These are phyloP conservation scores for Ranitomeya imitator DNA, from an alignment of 2,113 vertebrate species.

Conservation along the genomic window DNA sequence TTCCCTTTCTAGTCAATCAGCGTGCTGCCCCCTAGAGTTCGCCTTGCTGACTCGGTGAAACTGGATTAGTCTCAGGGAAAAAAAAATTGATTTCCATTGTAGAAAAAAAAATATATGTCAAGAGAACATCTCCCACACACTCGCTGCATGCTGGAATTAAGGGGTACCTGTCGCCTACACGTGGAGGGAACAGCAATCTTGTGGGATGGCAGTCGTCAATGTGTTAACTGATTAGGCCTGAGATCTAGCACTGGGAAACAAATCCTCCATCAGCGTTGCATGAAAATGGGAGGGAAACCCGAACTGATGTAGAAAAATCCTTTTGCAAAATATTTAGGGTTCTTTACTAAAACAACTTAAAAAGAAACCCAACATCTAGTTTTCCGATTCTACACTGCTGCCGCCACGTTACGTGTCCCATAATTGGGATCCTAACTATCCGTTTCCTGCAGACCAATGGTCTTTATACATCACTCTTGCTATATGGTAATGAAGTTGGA, in stretches of 20 bases:
- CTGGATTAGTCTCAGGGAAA: not conserved
- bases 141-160: not conserved
- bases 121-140: slow-evolving; percentile 13
- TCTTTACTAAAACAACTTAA: not conserved
- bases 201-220: not conserved
- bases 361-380: no score
- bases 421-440: no score
- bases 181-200: not conserved
- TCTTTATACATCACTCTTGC: no score
- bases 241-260: not conserved
- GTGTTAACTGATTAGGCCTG: not conserved
- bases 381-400: no score
- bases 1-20: not conserved
- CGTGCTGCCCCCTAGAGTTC: not conserved
- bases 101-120: not conserved
- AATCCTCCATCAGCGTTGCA: not conserved
- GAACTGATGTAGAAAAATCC: not conserved
- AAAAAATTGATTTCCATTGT: not conserved
- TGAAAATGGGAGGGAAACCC: not conserved
- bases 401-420: no score
- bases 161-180: slow-evolving; percentile 21
- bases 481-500: no score
- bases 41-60: not conserved
- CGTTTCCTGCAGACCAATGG: no score
- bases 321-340: not conserved